These are phyloP conservation scores for Cantharis rustica DNA, from an alignment of 2,888 invertebrate genomes.

Conservation along the genomic window DNA sequence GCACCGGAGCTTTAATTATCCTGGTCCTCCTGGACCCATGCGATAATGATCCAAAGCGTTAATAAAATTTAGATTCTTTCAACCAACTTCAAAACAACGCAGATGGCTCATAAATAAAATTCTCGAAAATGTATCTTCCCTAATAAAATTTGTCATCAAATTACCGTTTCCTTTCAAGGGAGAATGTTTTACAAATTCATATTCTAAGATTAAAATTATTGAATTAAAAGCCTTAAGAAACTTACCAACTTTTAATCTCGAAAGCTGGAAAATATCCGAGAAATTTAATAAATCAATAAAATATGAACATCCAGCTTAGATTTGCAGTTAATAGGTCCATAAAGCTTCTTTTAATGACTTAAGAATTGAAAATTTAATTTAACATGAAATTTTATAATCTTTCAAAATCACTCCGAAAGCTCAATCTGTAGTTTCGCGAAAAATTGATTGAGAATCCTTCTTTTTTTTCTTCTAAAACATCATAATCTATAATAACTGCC, in stretches of 20 bases:
- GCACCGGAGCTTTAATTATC: neutral
- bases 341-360: neutral
- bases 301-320: neutral
- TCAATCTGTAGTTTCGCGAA: neutral
- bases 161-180: neutral
- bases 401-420: neutral
- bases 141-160: neutral
- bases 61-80: neutral
- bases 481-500: conserved; percentile 7
- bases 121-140: neutral
- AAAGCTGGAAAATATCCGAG: neutral
- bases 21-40: no score
- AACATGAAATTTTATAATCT: neutral
- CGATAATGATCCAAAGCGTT: no score
- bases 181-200: neutral
- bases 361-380: neutral
- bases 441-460: neutral
- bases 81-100: neutral
- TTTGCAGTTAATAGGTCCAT: neutral
- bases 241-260: neutral
- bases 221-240: neutral
- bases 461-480: neutral
- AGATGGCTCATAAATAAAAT: neutral
- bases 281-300: neutral
- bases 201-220: neutral